These are phyloP conservation scores for Procavia capensis DNA, from an alignment of 2,113 vertebrate genomes.

Conservation along the genomic window DNA sequence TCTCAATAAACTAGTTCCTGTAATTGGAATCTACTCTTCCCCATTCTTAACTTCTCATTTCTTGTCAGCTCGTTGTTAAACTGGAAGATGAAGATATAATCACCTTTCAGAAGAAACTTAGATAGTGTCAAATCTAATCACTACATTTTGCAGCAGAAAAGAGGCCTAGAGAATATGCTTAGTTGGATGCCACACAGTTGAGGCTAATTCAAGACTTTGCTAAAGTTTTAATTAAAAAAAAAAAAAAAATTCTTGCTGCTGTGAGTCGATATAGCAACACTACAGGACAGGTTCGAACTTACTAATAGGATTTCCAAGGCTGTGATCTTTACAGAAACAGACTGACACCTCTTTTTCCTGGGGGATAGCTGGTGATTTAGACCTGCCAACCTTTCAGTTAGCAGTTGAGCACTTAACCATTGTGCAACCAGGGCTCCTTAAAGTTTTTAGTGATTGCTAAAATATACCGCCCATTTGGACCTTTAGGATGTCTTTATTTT, in stretches of 20 bases:
- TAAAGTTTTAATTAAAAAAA: background rate
- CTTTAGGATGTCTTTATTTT: background rate
- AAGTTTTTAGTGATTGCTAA: background rate
- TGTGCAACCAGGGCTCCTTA: too few relatives aligned
- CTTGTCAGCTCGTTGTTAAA: background rate
- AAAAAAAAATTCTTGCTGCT: background rate
- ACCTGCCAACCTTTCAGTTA: too few relatives aligned
- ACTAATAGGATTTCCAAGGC: too few relatives aligned
- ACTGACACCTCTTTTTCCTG: too few relatives aligned
- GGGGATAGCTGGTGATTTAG: too few relatives aligned
- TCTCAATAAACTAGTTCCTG: background rate
- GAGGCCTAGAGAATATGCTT: background rate
- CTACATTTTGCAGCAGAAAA: background rate
- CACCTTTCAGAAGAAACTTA: background rate
- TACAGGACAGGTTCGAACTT: too few relatives aligned
- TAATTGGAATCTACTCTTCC: background rate
- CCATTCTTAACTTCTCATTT: slow-evolving; percentile 1
- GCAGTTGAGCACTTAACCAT: too few relatives aligned
- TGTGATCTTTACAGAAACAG: too few relatives aligned
- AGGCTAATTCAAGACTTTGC: background rate
- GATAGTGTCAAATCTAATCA: background rate
- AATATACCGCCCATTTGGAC: background rate
- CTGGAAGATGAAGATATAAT: background rate
- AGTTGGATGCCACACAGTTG: background rate
- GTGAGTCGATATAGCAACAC: background rate